phyloP scores from a whole-genome alignment of 2,888 invertebrate genomes.

The Junonia oenone region DNA sequence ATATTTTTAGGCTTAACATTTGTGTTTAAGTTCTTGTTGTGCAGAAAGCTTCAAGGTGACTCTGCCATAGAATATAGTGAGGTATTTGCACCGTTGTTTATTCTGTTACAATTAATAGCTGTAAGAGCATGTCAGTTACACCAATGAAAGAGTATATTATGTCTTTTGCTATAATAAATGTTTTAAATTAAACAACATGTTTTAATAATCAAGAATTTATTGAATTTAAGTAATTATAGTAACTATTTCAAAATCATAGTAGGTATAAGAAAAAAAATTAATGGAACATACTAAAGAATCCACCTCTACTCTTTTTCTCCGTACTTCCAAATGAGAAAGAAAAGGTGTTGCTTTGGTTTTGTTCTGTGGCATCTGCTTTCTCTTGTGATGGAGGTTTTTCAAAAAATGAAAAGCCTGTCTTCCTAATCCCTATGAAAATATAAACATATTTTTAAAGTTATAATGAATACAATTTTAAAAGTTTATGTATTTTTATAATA shows the following conservation, averaged over 20 bases:
- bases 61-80: conserved; percentile 92
- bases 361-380: conserved; percentile 39
- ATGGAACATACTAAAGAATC: conserved; percentile 63
- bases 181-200: conserved; percentile 19
- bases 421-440: conserved; percentile 50
- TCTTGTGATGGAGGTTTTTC: conserved; percentile 37
- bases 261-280: conserved; percentile 31
- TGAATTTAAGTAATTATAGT: background rate
- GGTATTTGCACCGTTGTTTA: conserved; percentile 94
- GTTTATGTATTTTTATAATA: conserved; percentile 25
- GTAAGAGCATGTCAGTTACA: conserved; percentile 95
- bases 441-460: background rate
- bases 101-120: conserved; percentile 92
- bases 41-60: conserved; percentile 91
- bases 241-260: background rate
- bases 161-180: conserved; percentile 11
- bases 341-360: conserved; percentile 45
- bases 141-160: conserved; percentile 45
- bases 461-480: background rate
- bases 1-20: conserved; percentile 90
- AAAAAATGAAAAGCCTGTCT: conserved; percentile 60
- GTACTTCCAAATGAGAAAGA: conserved; percentile 61
- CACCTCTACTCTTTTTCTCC: conserved; percentile 56
- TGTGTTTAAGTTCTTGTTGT: conserved; percentile 94
- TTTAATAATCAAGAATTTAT: conserved; percentile 14